Conservation (phyloP, 2,113 vertebrate species). For the Isurus oxyrinchus region DNA sequence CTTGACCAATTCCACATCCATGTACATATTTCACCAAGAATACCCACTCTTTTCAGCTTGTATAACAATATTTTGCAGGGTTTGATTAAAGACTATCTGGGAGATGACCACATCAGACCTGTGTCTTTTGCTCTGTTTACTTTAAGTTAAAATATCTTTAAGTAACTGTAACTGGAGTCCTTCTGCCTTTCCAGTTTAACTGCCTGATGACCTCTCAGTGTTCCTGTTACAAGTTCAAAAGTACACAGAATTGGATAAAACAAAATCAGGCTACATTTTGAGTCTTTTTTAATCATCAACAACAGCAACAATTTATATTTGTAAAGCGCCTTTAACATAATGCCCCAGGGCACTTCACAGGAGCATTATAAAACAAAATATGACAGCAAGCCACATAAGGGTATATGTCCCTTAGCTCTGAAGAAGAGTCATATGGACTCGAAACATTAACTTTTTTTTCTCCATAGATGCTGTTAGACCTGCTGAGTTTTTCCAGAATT, state of each 20-base stretch:
- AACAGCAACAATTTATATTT: too few relatives aligned
- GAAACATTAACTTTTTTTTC: too few relatives aligned
- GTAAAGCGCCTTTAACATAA: too few relatives aligned
- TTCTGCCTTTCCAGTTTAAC: not conserved
- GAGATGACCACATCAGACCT: not conserved
- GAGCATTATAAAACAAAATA: too few relatives aligned
- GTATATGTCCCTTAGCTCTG: too few relatives aligned
- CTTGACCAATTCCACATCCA: not conserved
- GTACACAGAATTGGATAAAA: not conserved
- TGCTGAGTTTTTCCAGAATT: too few relatives aligned
- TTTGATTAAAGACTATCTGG: not conserved
- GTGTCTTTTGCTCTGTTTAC: not conserved
- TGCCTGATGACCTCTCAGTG: not conserved
- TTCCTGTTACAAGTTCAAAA: too few relatives aligned
- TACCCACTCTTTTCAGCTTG: not conserved
- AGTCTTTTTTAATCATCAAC: not conserved
- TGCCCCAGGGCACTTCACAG: too few relatives aligned
- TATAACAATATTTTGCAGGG: not conserved
- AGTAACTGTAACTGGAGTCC: not conserved
- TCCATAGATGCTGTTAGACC: too few relatives aligned
- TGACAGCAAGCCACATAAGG: too few relatives aligned
- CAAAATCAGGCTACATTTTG: not conserved
- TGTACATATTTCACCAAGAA: not conserved
- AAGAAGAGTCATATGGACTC: too few relatives aligned
- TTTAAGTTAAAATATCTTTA: not conserved